A percentile compares a stretch with the other conserved stretches of the same genome.
Evolutionary conservation across 1,140 invertebrate species (phyloP).

Genomic region (Reticulitermes speratus): DNA sequence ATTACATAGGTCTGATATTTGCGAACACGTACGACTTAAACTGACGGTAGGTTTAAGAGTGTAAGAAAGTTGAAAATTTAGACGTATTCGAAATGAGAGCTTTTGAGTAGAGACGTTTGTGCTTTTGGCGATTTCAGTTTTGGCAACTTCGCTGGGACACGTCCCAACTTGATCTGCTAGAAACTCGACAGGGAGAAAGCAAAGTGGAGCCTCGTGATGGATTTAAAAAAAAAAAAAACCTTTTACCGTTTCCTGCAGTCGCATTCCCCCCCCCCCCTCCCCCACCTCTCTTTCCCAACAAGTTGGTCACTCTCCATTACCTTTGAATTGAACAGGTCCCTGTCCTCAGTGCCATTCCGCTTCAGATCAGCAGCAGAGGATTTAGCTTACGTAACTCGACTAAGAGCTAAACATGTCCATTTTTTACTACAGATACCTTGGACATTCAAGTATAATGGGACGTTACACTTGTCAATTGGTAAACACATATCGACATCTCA

Average conservation of each 20-base stretch:
- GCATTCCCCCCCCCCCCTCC: neutral
- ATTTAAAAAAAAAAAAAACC: neutral
- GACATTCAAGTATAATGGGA: too few relatives aligned
- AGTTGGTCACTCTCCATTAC: neutral
- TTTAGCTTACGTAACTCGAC: neutral
- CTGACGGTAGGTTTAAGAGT: neutral
- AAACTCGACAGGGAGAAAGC: neutral
- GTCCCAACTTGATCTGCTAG: conserved; percentile 7
- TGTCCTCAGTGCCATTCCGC: neutral
- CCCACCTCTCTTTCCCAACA: neutral
- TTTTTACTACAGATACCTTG: neutral
- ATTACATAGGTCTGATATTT: neutral
- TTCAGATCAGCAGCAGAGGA: neutral
- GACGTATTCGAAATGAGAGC: neutral
- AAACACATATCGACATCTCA: too few relatives aligned
- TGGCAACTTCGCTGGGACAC: neutral
- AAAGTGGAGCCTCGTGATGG: neutral
- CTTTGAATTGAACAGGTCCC: neutral
- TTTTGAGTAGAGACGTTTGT: neutral
- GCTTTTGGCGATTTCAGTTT: neutral
- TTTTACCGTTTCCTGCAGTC: neutral
- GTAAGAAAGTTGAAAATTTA: neutral
- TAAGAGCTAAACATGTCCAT: neutral
- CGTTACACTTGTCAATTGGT: too few relatives aligned
- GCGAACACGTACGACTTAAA: neutral